Evolutionary conservation across 2,888 invertebrate genomes (phyloP).

Genomic region (Stenurella melanura): DNA sequence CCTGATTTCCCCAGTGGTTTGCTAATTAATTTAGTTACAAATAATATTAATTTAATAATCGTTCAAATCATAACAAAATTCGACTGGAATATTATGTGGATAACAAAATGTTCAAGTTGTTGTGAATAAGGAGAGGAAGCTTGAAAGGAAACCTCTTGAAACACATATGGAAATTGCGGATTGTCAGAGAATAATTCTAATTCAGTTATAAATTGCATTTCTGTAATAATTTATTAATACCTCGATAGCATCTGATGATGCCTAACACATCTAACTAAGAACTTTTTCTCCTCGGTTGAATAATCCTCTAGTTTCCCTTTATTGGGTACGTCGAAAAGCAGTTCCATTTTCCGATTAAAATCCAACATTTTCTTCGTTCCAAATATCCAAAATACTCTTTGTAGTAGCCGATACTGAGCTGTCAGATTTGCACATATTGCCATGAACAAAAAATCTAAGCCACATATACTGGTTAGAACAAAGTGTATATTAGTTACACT

Average conservation of each 20-base stretch:
- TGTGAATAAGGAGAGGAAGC: too few species aligned
- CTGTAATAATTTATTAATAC: too few species aligned
- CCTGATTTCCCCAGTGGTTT: too few species aligned
- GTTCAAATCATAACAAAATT: too few species aligned
- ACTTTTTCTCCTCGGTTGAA: slow-evolving; percentile 13
- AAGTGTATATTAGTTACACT: slow-evolving; percentile 41
- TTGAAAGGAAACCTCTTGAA: too few species aligned
- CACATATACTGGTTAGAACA: slow-evolving; percentile 39
- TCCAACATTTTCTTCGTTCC: slow-evolving; percentile 35
- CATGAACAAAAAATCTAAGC: slow-evolving; percentile 51
- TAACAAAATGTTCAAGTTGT: too few species aligned
- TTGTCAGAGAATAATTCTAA: too few species aligned
- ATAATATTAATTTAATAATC: too few species aligned
- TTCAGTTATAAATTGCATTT: too few species aligned
- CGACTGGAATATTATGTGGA: too few species aligned
- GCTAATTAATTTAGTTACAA: too few species aligned
- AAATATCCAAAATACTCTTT: slow-evolving; percentile 34
- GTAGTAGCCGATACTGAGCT: slow-evolving; percentile 47
- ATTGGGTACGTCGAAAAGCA: not conserved
- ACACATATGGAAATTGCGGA: too few species aligned
- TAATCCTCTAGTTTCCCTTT: not conserved
- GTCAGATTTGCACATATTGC: slow-evolving; percentile 46
- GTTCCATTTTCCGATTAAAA: slow-evolving; percentile 28
- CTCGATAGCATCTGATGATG: slow-evolving; percentile 38
- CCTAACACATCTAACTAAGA: slow-evolving; percentile 43